Evolutionary conservation across 2,888 invertebrate genomes (phyloP).

Genomic region (Drosophila ezoana): DNA sequence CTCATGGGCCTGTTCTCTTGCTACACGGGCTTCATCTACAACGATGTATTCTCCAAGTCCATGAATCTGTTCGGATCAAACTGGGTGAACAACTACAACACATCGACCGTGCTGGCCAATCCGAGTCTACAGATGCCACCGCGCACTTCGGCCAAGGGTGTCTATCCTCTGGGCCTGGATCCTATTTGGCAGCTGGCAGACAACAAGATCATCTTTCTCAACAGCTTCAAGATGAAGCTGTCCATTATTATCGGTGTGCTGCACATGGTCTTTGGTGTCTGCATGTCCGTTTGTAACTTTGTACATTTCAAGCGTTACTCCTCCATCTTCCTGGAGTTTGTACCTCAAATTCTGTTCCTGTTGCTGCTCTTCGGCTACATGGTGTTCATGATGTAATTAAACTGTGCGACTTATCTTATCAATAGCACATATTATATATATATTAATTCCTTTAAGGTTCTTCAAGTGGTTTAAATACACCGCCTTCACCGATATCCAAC

Average conservation of each 20-base stretch:
- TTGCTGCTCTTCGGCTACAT: conserved; percentile 95
- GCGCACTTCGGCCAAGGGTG: conserved; percentile 84
- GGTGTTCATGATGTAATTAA: conserved; percentile 90
- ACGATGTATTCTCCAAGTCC: conserved; percentile 98
- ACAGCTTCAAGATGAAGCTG: conserved; percentile 98
- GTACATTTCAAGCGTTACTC: conserved; percentile 90
- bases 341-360: conserved; percentile 96
- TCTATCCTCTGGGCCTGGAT: conserved; percentile 93
- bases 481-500: conserved; percentile 83
- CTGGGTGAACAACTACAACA: conserved; percentile 89
- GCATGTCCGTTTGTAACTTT: conserved; percentile 92
- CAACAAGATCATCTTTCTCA: conserved; percentile 97
- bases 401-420: not conserved
- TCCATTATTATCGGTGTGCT: conserved; percentile 96
- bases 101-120: conserved; percentile 85
- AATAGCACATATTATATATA: not conserved
- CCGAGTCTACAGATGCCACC: conserved; percentile 88
- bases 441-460: conserved; percentile 85
- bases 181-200: conserved; percentile 91
- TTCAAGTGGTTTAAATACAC: conserved; percentile 94
- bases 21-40: conserved; percentile 99
- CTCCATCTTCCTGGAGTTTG: conserved; percentile 92
- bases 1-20: conserved; percentile 99
- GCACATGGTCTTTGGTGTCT: conserved; percentile 98
- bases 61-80: conserved; percentile 96